Evolutionary conservation across 2,113 vertebrate genomes (phyloP).

Genomic region (Sinocyclocheilus maitianheensis): DNA sequence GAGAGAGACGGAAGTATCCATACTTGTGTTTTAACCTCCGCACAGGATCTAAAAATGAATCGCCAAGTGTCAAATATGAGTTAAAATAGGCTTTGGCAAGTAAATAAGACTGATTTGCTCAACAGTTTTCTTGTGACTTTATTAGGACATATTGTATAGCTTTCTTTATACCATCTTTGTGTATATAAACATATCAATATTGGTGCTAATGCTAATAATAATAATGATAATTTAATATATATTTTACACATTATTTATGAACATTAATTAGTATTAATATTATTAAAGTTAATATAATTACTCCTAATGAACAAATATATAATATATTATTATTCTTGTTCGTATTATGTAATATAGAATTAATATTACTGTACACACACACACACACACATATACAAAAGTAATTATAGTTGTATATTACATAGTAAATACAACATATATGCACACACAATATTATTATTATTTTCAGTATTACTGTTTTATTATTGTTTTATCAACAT

Average conservation of each 20-base stretch:
- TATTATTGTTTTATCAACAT: no score
- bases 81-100: not conserved
- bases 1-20: not conserved
- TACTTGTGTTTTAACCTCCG: slow-evolving; percentile 3
- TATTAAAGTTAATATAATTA: not conserved
- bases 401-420: no score
- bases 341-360: no score
- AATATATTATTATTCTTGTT: no score
- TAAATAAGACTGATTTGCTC: not conserved
- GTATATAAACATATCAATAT: not conserved
- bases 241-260: not conserved
- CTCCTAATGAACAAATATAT: no score
- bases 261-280: not conserved
- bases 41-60: slow-evolving; percentile 12
- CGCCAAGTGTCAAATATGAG: not conserved
- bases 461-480: no score
- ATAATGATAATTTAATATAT: not conserved
- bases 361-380: no score
- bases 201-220: not conserved
- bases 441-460: no score
- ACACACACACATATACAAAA: no score
- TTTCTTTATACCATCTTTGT: not conserved
- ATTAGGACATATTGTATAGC: not conserved
- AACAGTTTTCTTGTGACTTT: not conserved
- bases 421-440: no score